Conservation (phyloP, 30 jellyfish, hydroid and myxozoan genomes). For the Chironex yamaguchii region DNA sequence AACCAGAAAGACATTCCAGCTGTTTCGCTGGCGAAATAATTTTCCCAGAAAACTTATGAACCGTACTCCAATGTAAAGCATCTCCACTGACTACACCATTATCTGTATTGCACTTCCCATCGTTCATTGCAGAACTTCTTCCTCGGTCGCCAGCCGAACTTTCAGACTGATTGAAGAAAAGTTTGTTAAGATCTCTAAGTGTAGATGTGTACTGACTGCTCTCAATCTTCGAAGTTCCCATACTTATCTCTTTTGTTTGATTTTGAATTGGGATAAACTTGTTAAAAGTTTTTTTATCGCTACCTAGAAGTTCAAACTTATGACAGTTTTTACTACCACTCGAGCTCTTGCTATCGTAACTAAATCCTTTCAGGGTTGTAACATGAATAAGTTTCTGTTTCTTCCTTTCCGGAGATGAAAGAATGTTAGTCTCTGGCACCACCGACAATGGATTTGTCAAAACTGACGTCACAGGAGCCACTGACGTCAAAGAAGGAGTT, state of each 20-base stretch:
- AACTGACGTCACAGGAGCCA: not conserved
- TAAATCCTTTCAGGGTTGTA: not conserved
- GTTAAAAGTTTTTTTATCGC: not conserved
- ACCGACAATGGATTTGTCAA: not conserved
- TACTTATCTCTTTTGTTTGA: not conserved
- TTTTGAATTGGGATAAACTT: not conserved
- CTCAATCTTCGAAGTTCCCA: not conserved
- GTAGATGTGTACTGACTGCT: not conserved
- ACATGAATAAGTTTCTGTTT: not conserved
- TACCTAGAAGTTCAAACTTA: not conserved
- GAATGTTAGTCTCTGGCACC: not conserved
- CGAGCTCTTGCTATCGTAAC: not conserved
- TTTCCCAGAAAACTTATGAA: not conserved
- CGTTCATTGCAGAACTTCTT: not conserved
- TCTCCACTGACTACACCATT: not conserved
- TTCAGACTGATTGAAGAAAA: not conserved
- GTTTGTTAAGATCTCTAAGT: not conserved
- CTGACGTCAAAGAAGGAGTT: not conserved
- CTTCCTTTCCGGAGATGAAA: not conserved
- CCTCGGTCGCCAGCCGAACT: not conserved
- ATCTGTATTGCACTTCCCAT: not conserved
- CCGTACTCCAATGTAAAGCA: not conserved
- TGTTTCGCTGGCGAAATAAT: not conserved
- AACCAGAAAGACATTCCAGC: not conserved
- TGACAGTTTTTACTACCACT: not conserved